Base-by-base conservation (phyloP, 2,888 invertebrate genomes). In the Cordilura impudica region DNA sequence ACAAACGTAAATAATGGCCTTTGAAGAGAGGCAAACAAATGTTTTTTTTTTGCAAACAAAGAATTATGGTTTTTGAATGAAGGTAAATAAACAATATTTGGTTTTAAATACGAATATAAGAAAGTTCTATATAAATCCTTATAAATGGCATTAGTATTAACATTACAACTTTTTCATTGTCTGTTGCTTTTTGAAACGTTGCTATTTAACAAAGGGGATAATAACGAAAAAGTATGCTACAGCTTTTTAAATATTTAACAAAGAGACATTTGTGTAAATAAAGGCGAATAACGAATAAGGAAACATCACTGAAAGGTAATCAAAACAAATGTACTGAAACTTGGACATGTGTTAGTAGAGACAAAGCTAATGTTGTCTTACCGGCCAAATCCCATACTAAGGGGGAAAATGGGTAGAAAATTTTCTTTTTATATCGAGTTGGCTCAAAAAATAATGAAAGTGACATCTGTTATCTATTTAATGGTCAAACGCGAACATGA, bases 91-190 rank as follows among this genome's bases (percentile, higher is more conserved):
- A 23, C 21, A n/a, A 21, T 35, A 26, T 14, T 45, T 45, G 45
- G 14, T 26, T 53, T 53, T n/a, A 39, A 12, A 39, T n/a, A n/a
- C 4, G 19, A 14, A 26, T 53, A 16, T 26, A 1, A 51, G 23
- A 23, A 18, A 51, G 26, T n/a, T n/a, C n/a, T n/a, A n/a, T 31
- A 31, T 31, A 6, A 31, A 10, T 10, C 31, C 31, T 26, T 54
- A 54, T 67, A 56, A 75, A 75, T 63, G 35, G 14, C 26, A 5
- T 70, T 61, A 54, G 67, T 75, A 35, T 39, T 16, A 74, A 63
- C 53, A 54, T 4, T 21, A 12, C 14, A 10, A 16, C 14, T 39
- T 75, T 54, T 61, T 35, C 12, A 10, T 3, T 26, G 29, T 14
- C 26, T 14, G 14, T 53, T n/a, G n/a, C n/a, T n/a, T n/a, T 49